Percentiles rank a stretch among this genome's conserved stretches.
Evolutionary conservation across 1,140 invertebrate genomes (phyloP).

Genomic region (Temnothorax nylanderi): DNA sequence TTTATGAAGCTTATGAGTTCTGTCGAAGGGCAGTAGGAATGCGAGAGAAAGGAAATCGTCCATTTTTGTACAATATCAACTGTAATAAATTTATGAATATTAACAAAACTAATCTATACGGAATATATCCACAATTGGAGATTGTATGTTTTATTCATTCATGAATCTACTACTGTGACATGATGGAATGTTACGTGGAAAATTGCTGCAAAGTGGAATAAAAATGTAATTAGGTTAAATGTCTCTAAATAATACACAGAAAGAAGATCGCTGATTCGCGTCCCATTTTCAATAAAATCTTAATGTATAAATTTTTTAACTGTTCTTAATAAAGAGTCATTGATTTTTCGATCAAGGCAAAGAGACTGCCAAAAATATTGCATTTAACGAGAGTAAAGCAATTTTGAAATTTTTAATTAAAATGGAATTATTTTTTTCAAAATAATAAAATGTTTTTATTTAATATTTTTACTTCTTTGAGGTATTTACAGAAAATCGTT

Average conservation of each 20-base stretch:
- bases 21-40: background rate
- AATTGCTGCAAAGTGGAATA: background rate
- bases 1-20: background rate
- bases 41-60: background rate
- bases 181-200: background rate
- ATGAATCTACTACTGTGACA: background rate
- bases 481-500: background rate
- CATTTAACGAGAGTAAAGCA: background rate
- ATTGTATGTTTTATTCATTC: background rate
- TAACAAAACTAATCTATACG: background rate
- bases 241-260: background rate
- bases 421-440: background rate
- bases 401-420: background rate
- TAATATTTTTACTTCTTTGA: background rate
- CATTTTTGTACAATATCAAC: background rate
- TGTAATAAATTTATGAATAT: slow-evolving; percentile 10
- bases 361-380: background rate
- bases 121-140: background rate
- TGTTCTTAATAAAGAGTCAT: background rate
- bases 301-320: background rate
- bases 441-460: background rate
- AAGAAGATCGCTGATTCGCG: background rate
- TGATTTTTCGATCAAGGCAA: slow-evolving; percentile 19
- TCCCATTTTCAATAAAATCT: background rate
- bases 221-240: slow-evolving; percentile 9